Conservation (phyloP, 2,888 invertebrate genomes). For the Augiades crinisus region DNA sequence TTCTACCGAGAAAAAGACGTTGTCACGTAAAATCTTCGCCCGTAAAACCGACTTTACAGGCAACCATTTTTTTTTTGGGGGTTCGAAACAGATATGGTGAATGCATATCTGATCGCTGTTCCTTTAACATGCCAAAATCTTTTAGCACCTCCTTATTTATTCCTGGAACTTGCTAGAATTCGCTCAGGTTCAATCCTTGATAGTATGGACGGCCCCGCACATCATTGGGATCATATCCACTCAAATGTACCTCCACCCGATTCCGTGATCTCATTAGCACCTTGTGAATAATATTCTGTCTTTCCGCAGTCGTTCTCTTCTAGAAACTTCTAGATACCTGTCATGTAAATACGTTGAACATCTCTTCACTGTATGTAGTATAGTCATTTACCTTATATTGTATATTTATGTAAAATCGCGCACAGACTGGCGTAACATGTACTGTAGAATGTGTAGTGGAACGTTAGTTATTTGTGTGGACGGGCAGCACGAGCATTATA, state of each 20-base stretch:
- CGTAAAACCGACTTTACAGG: too few species aligned
- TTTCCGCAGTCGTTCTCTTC: slow-evolving; percentile 54
- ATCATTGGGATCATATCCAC: slow-evolving; percentile 56
- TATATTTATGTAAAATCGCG: slow-evolving; percentile 27
- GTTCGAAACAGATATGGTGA: too few species aligned
- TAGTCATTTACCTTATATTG: slow-evolving; percentile 30
- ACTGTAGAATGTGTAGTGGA: too few species aligned
- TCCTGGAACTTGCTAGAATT: not conserved
- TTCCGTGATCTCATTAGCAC: slow-evolving; percentile 69
- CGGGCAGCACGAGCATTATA: too few species aligned
- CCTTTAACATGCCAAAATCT: too few species aligned
- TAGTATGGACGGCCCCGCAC: slow-evolving; percentile 27
- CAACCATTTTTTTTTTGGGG: too few species aligned
- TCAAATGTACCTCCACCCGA: slow-evolving; percentile 36
- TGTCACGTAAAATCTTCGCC: too few species aligned
- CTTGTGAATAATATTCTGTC: slow-evolving; percentile 77
- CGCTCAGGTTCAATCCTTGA: not conserved
- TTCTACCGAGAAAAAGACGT: too few species aligned
- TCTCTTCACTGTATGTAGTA: slow-evolving; percentile 36
- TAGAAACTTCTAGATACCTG: slow-evolving; percentile 41
- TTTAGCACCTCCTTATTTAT: too few species aligned
- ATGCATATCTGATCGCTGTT: too few species aligned
- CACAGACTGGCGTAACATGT: too few species aligned
- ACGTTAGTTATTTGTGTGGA: too few species aligned
- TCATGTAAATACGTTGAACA: slow-evolving; percentile 31